Evolutionary conservation across 2,888 invertebrate species (phyloP).

Genomic region (Altica lythri): DNA sequence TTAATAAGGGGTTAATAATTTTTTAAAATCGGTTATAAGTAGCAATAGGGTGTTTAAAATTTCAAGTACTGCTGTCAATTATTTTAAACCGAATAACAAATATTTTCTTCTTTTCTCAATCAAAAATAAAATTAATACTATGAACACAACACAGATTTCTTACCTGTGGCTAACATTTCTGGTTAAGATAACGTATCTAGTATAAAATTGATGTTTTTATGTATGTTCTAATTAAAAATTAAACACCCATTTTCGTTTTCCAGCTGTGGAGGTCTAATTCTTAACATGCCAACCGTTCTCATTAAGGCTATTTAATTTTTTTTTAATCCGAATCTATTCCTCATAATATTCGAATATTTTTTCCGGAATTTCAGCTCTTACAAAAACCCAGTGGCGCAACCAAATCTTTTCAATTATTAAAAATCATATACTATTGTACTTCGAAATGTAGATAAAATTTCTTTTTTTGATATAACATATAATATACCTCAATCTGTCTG

Average conservation of each 20-base stretch:
- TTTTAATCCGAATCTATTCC: slow-evolving; percentile 40
- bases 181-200: no score
- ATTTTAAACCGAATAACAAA: no score
- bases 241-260: slow-evolving; percentile 10
- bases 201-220: no score
- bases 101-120: no score
- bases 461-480: no score
- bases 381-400: not conserved
- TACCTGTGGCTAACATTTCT: not conserved
- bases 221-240: not conserved
- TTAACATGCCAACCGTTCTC: slow-evolving; percentile 37
- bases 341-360: slow-evolving; percentile 35
- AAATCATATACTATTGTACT: not conserved
- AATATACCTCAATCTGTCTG: no score
- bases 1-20: slow-evolving; percentile 12
- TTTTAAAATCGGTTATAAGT: no score
- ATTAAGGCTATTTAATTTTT: slow-evolving; percentile 45
- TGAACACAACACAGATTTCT: no score
- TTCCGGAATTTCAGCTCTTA: slow-evolving; percentile 24
- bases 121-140: no score
- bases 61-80: no score
- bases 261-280: slow-evolving; percentile 32
- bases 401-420: not conserved
- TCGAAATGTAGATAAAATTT: no score
- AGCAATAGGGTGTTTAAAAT: no score